Evolutionary conservation across 2,888 invertebrate genomes (phyloP).

Genomic region (Agapostemon virescens): DNA sequence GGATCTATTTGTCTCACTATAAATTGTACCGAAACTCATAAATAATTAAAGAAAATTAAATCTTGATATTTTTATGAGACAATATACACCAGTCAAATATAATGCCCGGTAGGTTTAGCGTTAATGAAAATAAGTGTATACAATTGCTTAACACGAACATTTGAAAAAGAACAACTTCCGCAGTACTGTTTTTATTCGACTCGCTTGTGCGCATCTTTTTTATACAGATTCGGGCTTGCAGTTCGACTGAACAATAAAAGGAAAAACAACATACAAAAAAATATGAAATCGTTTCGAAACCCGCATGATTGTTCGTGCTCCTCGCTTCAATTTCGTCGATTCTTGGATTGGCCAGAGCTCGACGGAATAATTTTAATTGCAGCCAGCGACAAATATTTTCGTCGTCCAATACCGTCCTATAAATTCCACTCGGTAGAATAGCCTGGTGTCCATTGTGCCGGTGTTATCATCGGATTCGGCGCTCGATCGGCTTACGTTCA

Average conservation of each 20-base stretch:
- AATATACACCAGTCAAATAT: no score
- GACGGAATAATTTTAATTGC: conserved; percentile 26
- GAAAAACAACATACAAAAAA: no score
- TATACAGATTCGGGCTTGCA: neutral
- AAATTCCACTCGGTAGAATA: neutral
- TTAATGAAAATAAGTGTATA: no score
- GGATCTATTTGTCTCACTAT: no score
- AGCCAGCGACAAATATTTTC: conserved; percentile 7
- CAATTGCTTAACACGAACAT: no score
- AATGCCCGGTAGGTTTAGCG: no score
- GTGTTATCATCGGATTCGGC: neutral
- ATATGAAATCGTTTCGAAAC: neutral
- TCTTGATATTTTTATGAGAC: no score
- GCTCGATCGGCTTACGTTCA: conserved; percentile 16
- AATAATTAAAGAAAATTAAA: no score
- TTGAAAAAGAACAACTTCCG: neutral
- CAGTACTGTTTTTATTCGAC: neutral
- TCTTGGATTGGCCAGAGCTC: neutral
- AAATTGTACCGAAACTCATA: no score
- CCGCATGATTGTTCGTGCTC: conserved; percentile 11
- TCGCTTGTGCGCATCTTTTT: neutral
- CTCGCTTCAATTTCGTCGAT: conserved; percentile 27
- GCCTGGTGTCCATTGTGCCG: conserved; percentile 1
- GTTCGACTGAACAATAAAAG: neutral
- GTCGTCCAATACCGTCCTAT: neutral